Evolutionary conservation across 2,888 invertebrate species (phyloP).

Genomic region (Volucella inflata): DNA sequence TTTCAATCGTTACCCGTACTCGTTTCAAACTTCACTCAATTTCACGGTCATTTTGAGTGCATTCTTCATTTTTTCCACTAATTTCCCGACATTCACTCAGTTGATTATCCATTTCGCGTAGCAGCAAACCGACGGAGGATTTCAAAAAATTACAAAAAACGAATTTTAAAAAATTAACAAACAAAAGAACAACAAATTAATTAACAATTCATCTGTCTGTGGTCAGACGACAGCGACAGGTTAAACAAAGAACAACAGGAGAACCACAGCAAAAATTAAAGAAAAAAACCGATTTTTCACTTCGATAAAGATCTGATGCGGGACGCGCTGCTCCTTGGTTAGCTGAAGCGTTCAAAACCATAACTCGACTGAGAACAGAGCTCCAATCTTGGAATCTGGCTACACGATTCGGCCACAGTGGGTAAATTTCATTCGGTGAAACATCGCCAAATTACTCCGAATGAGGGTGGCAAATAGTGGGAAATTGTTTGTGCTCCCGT

Average conservation of each 20-base stretch:
- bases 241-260: conserved; percentile 64
- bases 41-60: conserved; percentile 70
- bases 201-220: conserved; percentile 9
- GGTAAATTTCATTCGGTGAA: background rate
- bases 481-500: conserved; percentile 39
- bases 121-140: conserved; percentile 1
- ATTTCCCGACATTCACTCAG: background rate
- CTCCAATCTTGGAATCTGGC: conserved; percentile 55
- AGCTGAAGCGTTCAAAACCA: conserved; percentile 73
- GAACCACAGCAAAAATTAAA: conserved; percentile 58
- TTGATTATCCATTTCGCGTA: conserved; percentile 36
- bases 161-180: conserved; percentile 3
- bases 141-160: background rate
- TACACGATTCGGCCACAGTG: conserved; percentile 28
- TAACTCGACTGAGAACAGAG: conserved; percentile 71
- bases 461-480: conserved; percentile 43
- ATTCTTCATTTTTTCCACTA: conserved; percentile 27
- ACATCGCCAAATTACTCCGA: conserved; percentile 11
- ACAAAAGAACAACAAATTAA: background rate
- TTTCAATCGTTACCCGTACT: conserved; percentile 24
- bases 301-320: conserved; percentile 69
- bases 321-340: conserved; percentile 71
- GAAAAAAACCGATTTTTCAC: conserved; percentile 48
- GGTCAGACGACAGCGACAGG: conserved; percentile 41
- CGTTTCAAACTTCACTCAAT: conserved; percentile 27